Percentiles rank a stretch among this genome's conserved stretches.
Conservation (phyloP, 2,888 invertebrate species). For the Temnothorax rugatulus region DNA sequence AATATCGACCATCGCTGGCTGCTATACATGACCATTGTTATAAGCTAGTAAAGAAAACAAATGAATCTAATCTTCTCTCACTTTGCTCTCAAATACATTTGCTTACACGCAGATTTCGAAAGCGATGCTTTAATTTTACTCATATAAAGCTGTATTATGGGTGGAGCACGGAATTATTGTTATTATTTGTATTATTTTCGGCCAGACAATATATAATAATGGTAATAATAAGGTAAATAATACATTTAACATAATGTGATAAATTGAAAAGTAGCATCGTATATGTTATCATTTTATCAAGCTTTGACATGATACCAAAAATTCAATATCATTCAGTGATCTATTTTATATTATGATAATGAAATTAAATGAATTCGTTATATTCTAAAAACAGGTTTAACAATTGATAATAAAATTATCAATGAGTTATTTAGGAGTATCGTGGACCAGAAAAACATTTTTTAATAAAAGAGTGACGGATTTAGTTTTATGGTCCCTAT, state of each 20-base stretch:
- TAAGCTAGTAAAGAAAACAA: conserved; percentile 66
- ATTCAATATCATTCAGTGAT: background rate
- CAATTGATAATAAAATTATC: background rate
- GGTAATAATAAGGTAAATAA: conserved; percentile 13
- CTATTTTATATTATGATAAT: background rate
- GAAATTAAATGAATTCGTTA: background rate
- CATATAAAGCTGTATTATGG: background rate
- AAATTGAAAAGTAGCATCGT: background rate
- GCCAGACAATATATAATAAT: conserved; percentile 1
- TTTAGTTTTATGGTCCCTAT: background rate
- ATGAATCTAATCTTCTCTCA: conserved; percentile 60
- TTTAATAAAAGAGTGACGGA: background rate
- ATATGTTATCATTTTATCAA: conserved; percentile 5
- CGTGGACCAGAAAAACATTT: background rate
- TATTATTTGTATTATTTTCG: conserved; percentile 4
- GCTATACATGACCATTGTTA: conserved; percentile 48
- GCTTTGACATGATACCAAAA: background rate
- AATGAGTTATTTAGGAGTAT: background rate
- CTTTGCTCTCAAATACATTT: conserved; percentile 7
- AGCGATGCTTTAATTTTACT: background rate
- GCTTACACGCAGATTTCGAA: background rate
- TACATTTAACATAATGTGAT: background rate
- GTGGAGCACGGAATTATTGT: background rate
- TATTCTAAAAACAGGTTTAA: background rate
- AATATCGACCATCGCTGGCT: conserved; percentile 59